Percentiles rank a stretch among this genome's conserved stretches.
Evolutionary conservation across 2,888 invertebrate genomes (phyloP).

Genomic region (Pollenia labialis): DNA sequence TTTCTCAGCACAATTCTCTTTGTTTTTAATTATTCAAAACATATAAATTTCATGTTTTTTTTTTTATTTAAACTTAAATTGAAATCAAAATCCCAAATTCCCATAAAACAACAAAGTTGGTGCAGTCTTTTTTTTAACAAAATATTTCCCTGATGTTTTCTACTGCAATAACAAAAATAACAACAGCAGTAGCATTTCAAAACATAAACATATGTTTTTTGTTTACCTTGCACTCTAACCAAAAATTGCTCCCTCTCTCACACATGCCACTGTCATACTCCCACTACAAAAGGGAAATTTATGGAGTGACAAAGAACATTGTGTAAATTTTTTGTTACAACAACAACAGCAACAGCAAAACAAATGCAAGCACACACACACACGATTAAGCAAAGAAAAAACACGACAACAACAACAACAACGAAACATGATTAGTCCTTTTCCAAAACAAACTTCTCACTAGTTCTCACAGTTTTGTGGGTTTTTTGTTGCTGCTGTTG

Average conservation of each 20-base stretch:
- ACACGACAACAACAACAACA: not conserved
- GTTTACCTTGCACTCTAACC: constrained; percentile 58
- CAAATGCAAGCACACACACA: not conserved
- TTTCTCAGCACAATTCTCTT: constrained; percentile 26
- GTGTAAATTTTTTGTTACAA: constrained; percentile 1
- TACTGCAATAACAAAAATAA: constrained; percentile 11
- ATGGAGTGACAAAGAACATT: constrained; percentile 51
- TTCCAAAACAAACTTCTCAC: constrained; percentile 64
- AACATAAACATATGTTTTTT: constrained; percentile 62
- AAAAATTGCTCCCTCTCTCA: constrained; percentile 43
- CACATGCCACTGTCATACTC: constrained; percentile 9
- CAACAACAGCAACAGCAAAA: constrained; percentile 9
- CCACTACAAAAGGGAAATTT: constrained; percentile 41
- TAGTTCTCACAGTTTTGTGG: constrained; percentile 59
- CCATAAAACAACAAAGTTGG: constrained; percentile 43
- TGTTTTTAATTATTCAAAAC: constrained; percentile 29
- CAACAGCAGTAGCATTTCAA: constrained; percentile 4
- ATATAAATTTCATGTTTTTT: constrained; percentile 58
- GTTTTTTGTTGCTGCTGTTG: constrained; percentile 26
- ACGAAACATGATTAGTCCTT: constrained; percentile 40
- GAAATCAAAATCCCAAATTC: constrained; percentile 58
- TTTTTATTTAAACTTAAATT: constrained; percentile 24
- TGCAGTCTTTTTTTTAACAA: constrained; percentile 13
- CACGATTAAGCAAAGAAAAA: constrained; percentile 17
- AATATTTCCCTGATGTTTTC: constrained; percentile 22